A percentile compares a stretch with the other conserved stretches of the same genome.
Evolutionary conservation across 1,140 invertebrate genomes (phyloP).

Genomic region (Popillia japonica): DNA sequence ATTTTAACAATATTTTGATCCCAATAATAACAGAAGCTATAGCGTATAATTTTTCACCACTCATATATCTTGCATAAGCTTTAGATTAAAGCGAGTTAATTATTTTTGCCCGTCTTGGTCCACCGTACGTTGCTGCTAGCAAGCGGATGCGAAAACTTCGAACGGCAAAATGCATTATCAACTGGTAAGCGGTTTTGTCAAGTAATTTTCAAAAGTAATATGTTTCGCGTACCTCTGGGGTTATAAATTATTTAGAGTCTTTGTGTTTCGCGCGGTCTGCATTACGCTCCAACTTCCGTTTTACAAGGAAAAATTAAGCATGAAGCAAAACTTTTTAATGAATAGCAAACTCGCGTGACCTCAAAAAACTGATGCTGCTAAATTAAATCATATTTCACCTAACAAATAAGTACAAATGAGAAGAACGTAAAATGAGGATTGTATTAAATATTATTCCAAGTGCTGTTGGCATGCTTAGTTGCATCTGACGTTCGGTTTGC

Average conservation of each 20-base stretch:
- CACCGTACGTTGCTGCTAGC: background rate
- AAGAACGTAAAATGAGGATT: no score
- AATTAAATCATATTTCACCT: slow-evolving; percentile 1
- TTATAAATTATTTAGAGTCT: background rate
- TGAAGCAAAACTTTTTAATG: background rate
- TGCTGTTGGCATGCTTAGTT: no score
- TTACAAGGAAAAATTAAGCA: background rate
- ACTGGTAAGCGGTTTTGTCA: slow-evolving; percentile 4
- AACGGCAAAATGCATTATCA: background rate
- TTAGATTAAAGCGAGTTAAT: background rate
- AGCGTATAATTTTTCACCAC: no score
- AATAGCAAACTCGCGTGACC: background rate
- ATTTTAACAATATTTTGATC: no score
- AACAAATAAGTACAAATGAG: background rate
- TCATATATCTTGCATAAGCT: slow-evolving; percentile 1
- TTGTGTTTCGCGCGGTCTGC: background rate
- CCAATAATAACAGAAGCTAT: no score
- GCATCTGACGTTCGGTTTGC: no score
- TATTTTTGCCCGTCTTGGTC: background rate
- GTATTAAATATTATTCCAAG: no score
- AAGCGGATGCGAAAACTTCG: background rate
- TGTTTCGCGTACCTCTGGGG: background rate
- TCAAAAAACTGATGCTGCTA: background rate
- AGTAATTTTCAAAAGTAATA: slow-evolving; percentile 6
- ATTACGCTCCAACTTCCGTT: background rate